Percentiles rank a stretch among this genome's conserved stretches.
These are phyloP conservation scores for Drosophila kuntzei DNA, from an alignment of 2,888 invertebrate species.

Conservation along the genomic window DNA sequence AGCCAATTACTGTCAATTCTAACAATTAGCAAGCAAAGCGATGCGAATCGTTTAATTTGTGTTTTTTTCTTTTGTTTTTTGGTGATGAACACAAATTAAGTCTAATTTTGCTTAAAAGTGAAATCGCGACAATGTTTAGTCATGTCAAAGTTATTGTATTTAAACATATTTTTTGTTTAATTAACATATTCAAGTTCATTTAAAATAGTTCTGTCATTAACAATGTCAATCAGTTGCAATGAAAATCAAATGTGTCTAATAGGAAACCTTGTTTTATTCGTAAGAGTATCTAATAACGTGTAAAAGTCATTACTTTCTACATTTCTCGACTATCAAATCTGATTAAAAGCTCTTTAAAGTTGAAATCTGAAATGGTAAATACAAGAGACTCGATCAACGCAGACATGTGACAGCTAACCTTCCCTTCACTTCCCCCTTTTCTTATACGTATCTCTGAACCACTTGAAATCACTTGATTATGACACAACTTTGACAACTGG, in stretches of 20 bases:
- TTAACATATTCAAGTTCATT: background rate
- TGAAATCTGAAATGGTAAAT: constrained; percentile 27
- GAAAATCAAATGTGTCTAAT: background rate
- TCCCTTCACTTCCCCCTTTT: background rate
- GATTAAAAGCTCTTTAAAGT: constrained; percentile 1
- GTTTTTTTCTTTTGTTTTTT: constrained; percentile 37
- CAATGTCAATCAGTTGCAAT: too few relatives aligned
- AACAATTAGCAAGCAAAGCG: constrained; percentile 21
- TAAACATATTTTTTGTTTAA: constrained; percentile 6
- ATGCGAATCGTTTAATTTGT: constrained; percentile 21
- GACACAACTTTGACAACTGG: constrained; percentile 51
- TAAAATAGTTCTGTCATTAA: background rate
- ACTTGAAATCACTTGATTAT: constrained; percentile 51
- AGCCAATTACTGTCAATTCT: constrained; percentile 30
- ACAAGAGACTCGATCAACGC: constrained; percentile 26
- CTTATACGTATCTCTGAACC: constrained; percentile 14
- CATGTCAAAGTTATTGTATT: too few relatives aligned
- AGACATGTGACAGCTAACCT: constrained; percentile 19
- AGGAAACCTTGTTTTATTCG: background rate
- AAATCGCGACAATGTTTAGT: constrained; percentile 19
- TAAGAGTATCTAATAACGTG: constrained; percentile 2
- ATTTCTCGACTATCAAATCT: background rate
- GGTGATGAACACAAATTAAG: constrained; percentile 23
- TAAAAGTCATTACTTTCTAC: constrained; percentile 30
- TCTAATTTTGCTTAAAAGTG: constrained; percentile 30